Evolutionary conservation across 2,797 vertebrate genomes (phyloP), one percentile per base, ranked within the genome.

Genomic region (Muraenolepis orangiensis): DNA sequence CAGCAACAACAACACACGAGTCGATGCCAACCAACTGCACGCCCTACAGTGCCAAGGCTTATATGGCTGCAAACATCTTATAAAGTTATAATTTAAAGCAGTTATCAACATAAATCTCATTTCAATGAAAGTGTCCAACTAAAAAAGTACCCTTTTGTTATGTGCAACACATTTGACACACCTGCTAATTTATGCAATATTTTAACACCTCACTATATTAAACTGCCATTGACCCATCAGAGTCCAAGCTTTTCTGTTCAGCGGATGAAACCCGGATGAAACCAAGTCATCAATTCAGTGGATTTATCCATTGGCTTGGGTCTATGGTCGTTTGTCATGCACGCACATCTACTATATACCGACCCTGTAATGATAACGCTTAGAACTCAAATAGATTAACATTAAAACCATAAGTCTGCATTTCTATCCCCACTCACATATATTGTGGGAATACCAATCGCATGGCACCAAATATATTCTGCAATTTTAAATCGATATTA

Each of bases 401-500:
- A 57, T 57, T n/a, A 57, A n/a, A 57, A 23, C 51, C 20, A 57
- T 10, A 57, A 57, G 20, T 57, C 51, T 57, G 20, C 20, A 57
- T n/a, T 23, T 57, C 20, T 8, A 20, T 57, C 51, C 51, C 20
- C 20, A 57, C 51, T 57, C 51, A 57, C 7, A 57, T 57, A 51
- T 57, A 8, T 57, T n/a, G 51, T 57, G 20, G 20, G 20, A 57
- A 20, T n/a, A 57, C 20, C 20, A n/a, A 57, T 61, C 40, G 38
- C 26, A 74, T 6, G 1, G 32, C 66, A 61, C 16, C 0, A 34
- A 7, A 10, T 46, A 10, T 46, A 68, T 77, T 23, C 20, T 73
- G 75, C 10, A 66, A 36, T 36, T 20, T 77, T 64, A 78, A 64
- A 83, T 83, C 67, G n/a, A 4, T 8, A 8, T n/a, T 40, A 64